Percentiles rank a stretch among this genome's conserved stretches.
Conservation (phyloP, 2,888 invertebrate genomes). For the Pyrochroa serraticornis region DNA sequence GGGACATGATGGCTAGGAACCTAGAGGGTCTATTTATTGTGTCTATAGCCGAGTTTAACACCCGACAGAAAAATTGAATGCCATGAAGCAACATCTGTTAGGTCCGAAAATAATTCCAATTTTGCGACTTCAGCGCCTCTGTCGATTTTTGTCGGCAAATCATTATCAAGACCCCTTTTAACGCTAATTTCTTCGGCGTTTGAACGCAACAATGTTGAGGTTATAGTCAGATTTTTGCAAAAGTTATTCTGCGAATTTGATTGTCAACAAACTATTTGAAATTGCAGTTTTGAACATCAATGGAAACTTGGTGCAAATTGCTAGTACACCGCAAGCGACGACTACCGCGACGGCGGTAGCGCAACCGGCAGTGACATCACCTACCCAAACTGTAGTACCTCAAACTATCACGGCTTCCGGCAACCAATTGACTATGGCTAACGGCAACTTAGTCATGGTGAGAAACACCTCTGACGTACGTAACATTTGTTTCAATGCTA, state of each 20-base stretch:
- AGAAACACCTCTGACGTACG: slow-evolving; percentile 57
- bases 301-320: slow-evolving; percentile 76
- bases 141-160: no score
- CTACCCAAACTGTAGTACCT: slow-evolving; percentile 57
- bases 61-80: no score
- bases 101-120: no score
- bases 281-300: slow-evolving; percentile 76
- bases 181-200: no score
- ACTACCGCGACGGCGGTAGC: slow-evolving; percentile 47
- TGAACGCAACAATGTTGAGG: no score
- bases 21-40: no score
- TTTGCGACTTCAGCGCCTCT: no score
- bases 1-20: no score
- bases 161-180: no score
- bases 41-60: no score
- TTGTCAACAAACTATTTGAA: slow-evolving; percentile 20
- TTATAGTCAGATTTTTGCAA: slow-evolving; percentile 1
- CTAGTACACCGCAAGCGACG: slow-evolving; percentile 57
- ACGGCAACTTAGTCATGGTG: slow-evolving; percentile 81
- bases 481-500: slow-evolving; percentile 26
- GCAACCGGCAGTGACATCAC: slow-evolving; percentile 54
- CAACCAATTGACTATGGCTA: slow-evolving; percentile 64
- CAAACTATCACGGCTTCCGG: slow-evolving; percentile 59
- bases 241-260: not conserved
- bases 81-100: no score